Evolutionary conservation across 1,140 invertebrate species (phyloP).

Genomic region (Drosophila santomea): DNA sequence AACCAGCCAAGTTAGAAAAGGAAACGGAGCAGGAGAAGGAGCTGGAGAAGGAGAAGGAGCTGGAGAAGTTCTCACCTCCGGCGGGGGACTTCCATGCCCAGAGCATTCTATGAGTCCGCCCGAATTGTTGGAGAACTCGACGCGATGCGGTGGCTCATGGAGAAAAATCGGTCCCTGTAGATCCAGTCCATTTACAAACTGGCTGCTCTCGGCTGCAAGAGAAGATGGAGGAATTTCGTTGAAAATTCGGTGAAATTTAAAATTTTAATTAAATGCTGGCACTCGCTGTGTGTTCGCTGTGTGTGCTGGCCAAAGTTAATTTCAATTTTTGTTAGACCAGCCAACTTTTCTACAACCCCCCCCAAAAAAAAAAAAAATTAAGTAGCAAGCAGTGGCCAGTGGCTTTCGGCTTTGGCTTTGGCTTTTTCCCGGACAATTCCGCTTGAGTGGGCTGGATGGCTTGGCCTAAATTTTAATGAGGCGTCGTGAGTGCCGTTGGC

Average conservation of each 20-base stretch:
- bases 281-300: conserved; percentile 3
- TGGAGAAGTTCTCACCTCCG: conserved; percentile 85
- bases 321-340: conserved; percentile 73
- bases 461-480: conserved; percentile 83
- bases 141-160: conserved; percentile 91
- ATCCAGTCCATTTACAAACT: conserved; percentile 86
- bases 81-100: conserved; percentile 91
- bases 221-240: conserved; percentile 1
- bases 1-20: background rate
- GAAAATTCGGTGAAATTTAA: conserved; percentile 48
- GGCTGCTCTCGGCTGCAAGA: conserved; percentile 66
- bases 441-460: conserved; percentile 8
- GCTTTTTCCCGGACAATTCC: conserved; percentile 9
- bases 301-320: conserved; percentile 69
- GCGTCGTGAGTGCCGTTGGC: conserved; percentile 56
- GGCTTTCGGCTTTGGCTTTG: conserved; percentile 19
- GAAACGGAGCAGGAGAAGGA: background rate
- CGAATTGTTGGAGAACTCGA: conserved; percentile 94
- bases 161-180: conserved; percentile 91
- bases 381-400: conserved; percentile 45
- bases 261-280: conserved; percentile 65
- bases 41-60: background rate
- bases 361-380: conserved; percentile 34
- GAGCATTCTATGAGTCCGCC: conserved; percentile 92
- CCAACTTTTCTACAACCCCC: conserved; percentile 45